These are phyloP conservation scores for Lamellibrachia luymesi DNA, from an alignment of 1,140 invertebrate species.

Conservation along the genomic window DNA sequence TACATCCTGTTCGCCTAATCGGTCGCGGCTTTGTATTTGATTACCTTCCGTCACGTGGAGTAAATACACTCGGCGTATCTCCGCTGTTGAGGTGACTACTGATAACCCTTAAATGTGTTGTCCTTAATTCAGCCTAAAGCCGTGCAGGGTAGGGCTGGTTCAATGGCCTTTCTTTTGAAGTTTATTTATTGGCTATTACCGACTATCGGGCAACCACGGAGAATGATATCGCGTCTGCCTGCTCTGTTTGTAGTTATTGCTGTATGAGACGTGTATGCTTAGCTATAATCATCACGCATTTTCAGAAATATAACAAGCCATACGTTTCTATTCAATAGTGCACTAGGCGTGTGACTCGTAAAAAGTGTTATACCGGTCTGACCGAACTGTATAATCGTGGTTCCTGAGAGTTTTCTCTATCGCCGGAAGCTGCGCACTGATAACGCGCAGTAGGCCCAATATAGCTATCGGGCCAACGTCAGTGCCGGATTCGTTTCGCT, in stretches of 20 bases:
- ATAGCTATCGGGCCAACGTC: neutral
- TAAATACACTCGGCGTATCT: neutral
- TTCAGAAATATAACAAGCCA: neutral
- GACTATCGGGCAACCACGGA: neutral
- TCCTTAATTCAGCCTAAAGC: neutral
- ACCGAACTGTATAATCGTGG: neutral
- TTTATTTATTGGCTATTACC: neutral
- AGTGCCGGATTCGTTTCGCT: too few relatives aligned
- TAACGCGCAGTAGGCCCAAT: neutral
- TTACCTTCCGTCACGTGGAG: neutral
- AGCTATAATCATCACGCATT: neutral
- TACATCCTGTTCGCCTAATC: neutral
- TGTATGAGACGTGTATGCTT: neutral
- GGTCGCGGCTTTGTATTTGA: neutral
- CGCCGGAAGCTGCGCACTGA: neutral
- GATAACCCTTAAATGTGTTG: neutral
- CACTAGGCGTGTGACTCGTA: neutral
- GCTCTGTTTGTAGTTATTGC: neutral
- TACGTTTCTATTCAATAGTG: neutral
- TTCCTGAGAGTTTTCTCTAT: neutral
- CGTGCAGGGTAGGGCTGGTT: neutral
- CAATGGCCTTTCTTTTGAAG: neutral
- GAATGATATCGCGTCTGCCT: neutral
- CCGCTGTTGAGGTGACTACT: neutral
- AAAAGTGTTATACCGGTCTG: neutral